Evolutionary conservation across 2,888 invertebrate species (phyloP), one percentile per base, ranked within the genome.

Genomic region (Penaeus monodon): DNA sequence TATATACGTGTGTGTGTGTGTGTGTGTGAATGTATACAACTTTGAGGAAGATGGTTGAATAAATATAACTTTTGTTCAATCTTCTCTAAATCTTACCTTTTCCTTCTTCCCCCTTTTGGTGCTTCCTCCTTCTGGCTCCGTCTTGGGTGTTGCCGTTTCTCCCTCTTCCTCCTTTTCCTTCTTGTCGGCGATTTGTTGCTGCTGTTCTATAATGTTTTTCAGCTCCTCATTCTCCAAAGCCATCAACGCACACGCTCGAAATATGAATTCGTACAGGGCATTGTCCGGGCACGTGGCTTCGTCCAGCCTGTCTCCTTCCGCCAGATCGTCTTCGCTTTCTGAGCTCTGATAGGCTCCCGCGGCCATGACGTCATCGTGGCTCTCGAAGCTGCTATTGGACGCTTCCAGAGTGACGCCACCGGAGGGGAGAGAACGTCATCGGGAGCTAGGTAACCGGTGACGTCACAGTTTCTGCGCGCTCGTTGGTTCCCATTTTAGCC

Each of bases 201-300:
- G 86, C 24, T 81, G 78, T n/a, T 87, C 87, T 20, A 89, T 87
- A 17, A 78, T 63, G 24, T 85, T 68, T 70, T 87, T 89, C 7
- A 89, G 78, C n/a, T 89, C 82, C 29, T 87, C 87, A 65, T 89
- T 89, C 79, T 89, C 89, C 17, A 89, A 82, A 24, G 87, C 89
- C 89, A 89, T 89, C n/a, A 89, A 82, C 17, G 89, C 82, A 49
- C 89, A 89, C 27, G 89, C 86, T 10, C 89, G 81, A 14, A 87
- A 84, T 27, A 89, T 81, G 38, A 89, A 89, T 73, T 89, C 89
- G 65, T 87, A 81, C 20, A 89, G 85, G 57, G 87, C 89, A 24
- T 57, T 85, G 57, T 89, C 89, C 0, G 87, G 79, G 74, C 89
- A 89, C 17, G 81, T 80, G 22, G 70, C 49, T 24, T 85, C 81